These are phyloP conservation scores for Grus americana DNA, from an alignment of 2,113 vertebrate species.

Conservation along the genomic window DNA sequence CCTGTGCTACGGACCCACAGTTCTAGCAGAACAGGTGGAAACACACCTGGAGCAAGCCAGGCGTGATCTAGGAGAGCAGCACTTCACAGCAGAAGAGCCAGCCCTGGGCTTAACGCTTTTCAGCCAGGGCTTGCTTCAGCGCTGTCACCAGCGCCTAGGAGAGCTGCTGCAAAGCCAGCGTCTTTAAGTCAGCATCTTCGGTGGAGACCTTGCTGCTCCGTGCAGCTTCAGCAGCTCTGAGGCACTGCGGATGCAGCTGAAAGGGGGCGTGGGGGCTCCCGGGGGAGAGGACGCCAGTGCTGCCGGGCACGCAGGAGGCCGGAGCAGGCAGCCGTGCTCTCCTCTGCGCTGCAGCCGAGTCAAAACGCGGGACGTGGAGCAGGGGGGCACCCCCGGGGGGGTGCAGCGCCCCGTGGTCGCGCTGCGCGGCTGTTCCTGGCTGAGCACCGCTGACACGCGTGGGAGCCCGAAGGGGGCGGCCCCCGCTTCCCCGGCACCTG, in stretches of 20 bases:
- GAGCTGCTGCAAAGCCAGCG: neutral
- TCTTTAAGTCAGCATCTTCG: neutral
- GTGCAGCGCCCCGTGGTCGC: neutral
- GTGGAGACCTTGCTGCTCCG: neutral
- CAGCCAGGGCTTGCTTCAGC: neutral
- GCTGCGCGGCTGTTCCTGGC: neutral
- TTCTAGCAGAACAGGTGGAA: neutral
- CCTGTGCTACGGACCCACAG: fast-evolving
- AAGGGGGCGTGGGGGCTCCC: neutral
- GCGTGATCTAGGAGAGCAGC: fast-evolving
- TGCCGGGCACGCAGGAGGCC: neutral
- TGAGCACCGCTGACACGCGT: neutral
- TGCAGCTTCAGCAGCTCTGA: neutral
- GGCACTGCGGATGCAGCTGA: neutral
- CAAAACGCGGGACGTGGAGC: neutral
- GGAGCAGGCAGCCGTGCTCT: neutral
- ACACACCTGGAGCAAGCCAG: neutral
- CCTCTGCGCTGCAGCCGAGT: neutral
- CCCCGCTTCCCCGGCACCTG: neutral
- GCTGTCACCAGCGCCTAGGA: neutral
- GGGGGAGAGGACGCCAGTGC: neutral
- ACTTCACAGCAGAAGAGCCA: fast-evolving
- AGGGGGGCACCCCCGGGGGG: too few relatives aligned
- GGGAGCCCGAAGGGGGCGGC: neutral
- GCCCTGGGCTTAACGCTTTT: neutral